phyloP scores from a whole-genome alignment of 2,113 vertebrate genomes.

The Indicator indicator region DNA sequence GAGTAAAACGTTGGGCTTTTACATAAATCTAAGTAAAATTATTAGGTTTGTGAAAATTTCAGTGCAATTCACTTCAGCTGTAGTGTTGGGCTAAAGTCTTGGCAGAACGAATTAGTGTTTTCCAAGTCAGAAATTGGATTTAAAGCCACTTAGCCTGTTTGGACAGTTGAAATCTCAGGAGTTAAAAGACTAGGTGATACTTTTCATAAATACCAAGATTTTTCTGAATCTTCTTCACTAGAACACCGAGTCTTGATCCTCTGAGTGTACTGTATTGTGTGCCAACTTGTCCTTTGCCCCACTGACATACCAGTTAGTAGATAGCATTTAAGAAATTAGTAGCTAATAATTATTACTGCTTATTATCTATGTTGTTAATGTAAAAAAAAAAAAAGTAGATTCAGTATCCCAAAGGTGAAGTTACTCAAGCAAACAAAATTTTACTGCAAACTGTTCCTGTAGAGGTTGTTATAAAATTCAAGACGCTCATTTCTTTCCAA shows the following conservation, averaged over 20 bases:
- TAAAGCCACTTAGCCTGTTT: background rate
- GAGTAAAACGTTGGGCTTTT: background rate
- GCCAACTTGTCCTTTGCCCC: background rate
- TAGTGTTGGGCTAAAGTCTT: background rate
- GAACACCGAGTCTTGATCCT: background rate
- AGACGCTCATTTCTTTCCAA: background rate
- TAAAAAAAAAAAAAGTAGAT: background rate
- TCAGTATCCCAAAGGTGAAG: background rate
- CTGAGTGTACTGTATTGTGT: background rate
- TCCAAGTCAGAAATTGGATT: background rate
- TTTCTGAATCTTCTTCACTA: background rate
- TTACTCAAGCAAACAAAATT: background rate
- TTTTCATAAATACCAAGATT: background rate
- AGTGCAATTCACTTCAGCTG: background rate
- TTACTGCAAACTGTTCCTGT: background rate
- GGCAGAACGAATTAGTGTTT: background rate
- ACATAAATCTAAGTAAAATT: background rate
- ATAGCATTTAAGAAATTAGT: background rate
- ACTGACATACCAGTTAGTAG: background rate
- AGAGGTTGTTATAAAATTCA: background rate
- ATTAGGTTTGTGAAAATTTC: background rate
- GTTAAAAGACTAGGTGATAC: background rate
- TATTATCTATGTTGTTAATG: background rate
- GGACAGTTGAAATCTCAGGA: background rate
- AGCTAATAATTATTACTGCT: background rate